These are phyloP conservation scores for Urocyon cinereoargenteus DNA, from an alignment of 2,797 vertebrate species.

Conservation along the genomic window DNA sequence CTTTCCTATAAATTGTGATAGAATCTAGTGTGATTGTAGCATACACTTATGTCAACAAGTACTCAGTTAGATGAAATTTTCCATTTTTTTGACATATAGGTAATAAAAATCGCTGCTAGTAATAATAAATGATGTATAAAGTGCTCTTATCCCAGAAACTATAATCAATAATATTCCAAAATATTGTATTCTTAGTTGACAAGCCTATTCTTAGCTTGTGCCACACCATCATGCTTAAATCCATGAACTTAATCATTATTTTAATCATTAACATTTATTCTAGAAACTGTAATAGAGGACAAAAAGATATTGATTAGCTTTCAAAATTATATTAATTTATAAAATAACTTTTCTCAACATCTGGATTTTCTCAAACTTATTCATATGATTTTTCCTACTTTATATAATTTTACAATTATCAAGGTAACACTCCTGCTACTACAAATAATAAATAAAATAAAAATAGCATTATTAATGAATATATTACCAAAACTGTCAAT, in stretches of 20 bases:
- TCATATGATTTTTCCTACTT: not conserved
- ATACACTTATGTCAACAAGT: constrained; percentile 28
- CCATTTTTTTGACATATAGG: constrained; percentile 58
- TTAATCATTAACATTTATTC: not conserved
- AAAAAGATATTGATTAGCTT: not conserved
- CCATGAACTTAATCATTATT: not conserved
- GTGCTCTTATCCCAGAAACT: constrained; percentile 49
- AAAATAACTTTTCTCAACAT: not conserved
- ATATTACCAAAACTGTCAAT: not conserved
- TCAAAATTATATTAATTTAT: not conserved
- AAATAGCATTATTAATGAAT: not conserved
- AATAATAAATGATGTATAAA: constrained; percentile 69
- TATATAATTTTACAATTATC: not conserved
- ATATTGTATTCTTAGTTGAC: not conserved
- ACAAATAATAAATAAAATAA: not conserved
- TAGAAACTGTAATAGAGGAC: not conserved
- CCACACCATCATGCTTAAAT: not conserved
- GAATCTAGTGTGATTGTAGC: constrained; percentile 16
- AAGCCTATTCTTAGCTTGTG: constrained; percentile 29
- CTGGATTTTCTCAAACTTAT: not conserved
- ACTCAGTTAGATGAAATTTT: constrained; percentile 65
- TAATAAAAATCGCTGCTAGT: constrained; percentile 46
- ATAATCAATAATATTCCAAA: constrained; percentile 66
- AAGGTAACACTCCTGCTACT: not conserved
- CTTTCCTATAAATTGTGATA: constrained; percentile 37